A percentile compares a stretch with the other conserved stretches of the same genome.
Conservation (phyloP, 2,113 vertebrate species). For the Tenebrosternarchus preto region DNA sequence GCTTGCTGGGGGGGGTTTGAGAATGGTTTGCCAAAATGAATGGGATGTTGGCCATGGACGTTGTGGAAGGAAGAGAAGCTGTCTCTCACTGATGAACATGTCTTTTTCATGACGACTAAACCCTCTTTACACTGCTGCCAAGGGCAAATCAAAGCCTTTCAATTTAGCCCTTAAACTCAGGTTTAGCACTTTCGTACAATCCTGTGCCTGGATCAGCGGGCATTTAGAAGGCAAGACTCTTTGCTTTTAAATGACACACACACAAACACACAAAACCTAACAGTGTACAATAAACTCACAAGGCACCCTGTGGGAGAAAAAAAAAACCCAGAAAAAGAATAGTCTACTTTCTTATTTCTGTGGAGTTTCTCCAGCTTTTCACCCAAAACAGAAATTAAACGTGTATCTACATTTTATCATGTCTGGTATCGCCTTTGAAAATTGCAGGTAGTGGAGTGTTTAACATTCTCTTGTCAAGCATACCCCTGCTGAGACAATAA, state of each 20-base stretch:
- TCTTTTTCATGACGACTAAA: slow-evolving; percentile 61
- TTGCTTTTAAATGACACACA: slow-evolving; percentile 36
- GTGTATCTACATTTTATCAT: slow-evolving; percentile 79
- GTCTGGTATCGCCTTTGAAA: slow-evolving; percentile 86
- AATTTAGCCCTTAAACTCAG: slow-evolving; percentile 47
- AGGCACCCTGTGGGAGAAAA: slow-evolving; percentile 23
- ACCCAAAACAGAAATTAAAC: slow-evolving; percentile 70
- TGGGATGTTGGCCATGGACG: slow-evolving; percentile 20
- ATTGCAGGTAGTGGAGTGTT: slow-evolving; percentile 87
- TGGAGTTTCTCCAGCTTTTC: slow-evolving; percentile 42
- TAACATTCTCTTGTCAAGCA: slow-evolving; percentile 92
- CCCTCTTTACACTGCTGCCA: slow-evolving; percentile 49
- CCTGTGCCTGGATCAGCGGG: slow-evolving; percentile 44
- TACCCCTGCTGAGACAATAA: slow-evolving; percentile 95
- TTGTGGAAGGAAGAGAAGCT: slow-evolving; percentile 35
- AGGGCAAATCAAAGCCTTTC: slow-evolving; percentile 57
- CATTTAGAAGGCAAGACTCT: slow-evolving; percentile 26
- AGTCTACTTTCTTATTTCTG: slow-evolving; percentile 51
- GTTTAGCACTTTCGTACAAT: slow-evolving; percentile 50
- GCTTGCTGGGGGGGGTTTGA: background rate
- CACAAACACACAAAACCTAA: slow-evolving; percentile 29
- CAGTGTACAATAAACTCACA: slow-evolving; percentile 29
- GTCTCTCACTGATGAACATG: slow-evolving; percentile 53
- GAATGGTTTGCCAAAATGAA: too few relatives aligned
- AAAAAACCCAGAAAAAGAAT: slow-evolving; percentile 33